A percentile compares a stretch with the other conserved stretches of the same genome.
These are phyloP conservation scores for Babyrousa celebensis DNA, from an alignment of 2,797 vertebrate genomes.

Conservation along the genomic window DNA sequence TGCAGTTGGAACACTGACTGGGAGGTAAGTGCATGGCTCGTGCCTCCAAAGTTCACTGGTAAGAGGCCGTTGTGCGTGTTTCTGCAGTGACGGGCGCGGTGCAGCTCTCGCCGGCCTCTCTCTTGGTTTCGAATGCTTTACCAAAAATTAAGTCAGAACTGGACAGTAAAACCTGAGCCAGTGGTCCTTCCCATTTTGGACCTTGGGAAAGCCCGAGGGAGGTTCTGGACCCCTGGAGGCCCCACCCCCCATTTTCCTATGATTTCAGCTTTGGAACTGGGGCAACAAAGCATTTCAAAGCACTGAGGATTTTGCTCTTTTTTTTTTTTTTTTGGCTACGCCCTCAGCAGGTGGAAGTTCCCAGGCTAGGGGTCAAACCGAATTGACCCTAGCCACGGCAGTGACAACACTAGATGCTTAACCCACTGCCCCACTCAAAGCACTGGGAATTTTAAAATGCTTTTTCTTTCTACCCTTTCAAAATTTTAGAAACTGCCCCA, in stretches of 20 bases:
- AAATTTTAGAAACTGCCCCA: not conserved
- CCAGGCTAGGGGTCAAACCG: no score
- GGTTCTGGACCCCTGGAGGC: accelerated
- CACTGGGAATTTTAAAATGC: no score
- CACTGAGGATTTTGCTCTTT: accelerated
- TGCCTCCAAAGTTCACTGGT: not conserved
- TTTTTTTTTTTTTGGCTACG: no score
- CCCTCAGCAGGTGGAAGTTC: no score
- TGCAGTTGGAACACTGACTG: conserved; percentile 97
- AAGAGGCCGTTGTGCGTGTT: not conserved
- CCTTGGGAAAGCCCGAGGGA: not conserved
- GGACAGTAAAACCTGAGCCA: not conserved
- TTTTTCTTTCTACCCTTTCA: not conserved
- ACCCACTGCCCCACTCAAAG: no score
- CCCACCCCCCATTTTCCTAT: not conserved
- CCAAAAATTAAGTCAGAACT: not conserved
- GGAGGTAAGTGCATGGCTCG: conserved; percentile 93
- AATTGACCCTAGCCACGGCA: no score
- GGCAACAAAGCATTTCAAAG: not conserved
- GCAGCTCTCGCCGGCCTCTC: not conserved
- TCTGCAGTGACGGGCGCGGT: accelerated
- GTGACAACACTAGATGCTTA: no score
- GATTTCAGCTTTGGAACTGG: not conserved
- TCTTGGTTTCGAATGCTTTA: not conserved
- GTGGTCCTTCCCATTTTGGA: not conserved